These are phyloP conservation scores for Procavia capensis DNA, from an alignment of 2,113 vertebrate species.

Conservation along the genomic window DNA sequence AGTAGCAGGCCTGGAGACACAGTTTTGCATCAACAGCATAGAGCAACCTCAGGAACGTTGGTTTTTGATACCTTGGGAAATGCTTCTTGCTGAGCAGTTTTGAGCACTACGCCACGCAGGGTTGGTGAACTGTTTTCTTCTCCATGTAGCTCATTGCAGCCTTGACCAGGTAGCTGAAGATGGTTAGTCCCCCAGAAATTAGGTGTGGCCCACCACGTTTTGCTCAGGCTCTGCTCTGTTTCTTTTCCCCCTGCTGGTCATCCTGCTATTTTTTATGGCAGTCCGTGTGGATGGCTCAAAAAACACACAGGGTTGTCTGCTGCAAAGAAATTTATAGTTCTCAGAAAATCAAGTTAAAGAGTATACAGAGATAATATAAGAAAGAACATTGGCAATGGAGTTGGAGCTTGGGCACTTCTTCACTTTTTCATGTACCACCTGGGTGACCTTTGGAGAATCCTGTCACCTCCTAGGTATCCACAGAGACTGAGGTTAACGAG, in stretches of 20 bases:
- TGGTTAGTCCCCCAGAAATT: background rate
- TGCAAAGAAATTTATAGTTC: background rate
- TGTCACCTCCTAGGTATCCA: background rate
- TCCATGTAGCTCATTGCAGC: background rate
- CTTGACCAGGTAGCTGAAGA: background rate
- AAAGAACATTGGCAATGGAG: background rate
- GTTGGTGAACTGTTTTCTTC: constrained; percentile 49
- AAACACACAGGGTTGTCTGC: background rate
- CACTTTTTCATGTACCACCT: fast-evolving
- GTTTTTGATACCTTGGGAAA: constrained; percentile 49
- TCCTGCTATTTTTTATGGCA: background rate
- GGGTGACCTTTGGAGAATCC: background rate
- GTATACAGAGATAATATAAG: background rate
- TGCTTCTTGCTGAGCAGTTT: constrained; percentile 40
- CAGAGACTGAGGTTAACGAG: background rate
- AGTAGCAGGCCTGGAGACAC: constrained; percentile 43
- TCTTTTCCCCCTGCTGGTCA: background rate
- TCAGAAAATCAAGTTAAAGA: background rate
- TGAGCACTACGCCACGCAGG: background rate
- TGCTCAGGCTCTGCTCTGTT: background rate
- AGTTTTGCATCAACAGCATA: background rate
- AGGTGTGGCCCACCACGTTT: background rate
- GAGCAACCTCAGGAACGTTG: background rate
- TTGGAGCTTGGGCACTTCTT: background rate
- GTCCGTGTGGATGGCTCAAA: background rate